Conservation (phyloP, 2,797 vertebrate species). For the Gambelia wislizenii region DNA sequence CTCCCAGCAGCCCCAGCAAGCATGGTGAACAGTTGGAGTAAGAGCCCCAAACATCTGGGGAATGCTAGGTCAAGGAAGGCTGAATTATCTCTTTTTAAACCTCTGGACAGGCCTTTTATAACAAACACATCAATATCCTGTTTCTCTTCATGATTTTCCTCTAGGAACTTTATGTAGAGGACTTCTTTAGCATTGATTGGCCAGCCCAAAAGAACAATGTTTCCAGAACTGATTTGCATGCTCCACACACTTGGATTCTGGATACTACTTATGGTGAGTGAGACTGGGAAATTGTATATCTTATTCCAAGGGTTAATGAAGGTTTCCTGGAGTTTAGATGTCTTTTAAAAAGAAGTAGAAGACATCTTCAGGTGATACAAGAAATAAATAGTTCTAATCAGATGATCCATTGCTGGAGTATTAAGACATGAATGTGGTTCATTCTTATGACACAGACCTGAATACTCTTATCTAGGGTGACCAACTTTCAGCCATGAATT, state of each 20-base stretch:
- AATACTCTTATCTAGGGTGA: background rate
- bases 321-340: background rate
- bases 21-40: too few relatives aligned
- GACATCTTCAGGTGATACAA: background rate
- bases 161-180: slow-evolving; percentile 93
- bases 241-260: slow-evolving; percentile 89
- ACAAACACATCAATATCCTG: too few relatives aligned
- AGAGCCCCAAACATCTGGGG: too few relatives aligned
- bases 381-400: background rate
- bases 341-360: background rate
- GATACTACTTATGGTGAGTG: slow-evolving; percentile 75
- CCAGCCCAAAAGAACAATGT: slow-evolving; percentile 89
- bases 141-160: background rate
- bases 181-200: slow-evolving; percentile 90
- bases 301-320: background rate
- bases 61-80: too few relatives aligned
- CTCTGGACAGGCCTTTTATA: too few relatives aligned
- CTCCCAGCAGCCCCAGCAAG: too few relatives aligned
- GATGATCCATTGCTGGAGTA: background rate
- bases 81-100: too few relatives aligned
- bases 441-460: background rate
- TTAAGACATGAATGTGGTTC: background rate
- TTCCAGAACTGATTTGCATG: slow-evolving; percentile 88
- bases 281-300: accelerated
- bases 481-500: too few relatives aligned